Percentiles rank a stretch among this genome's conserved stretches.
Conservation (phyloP, 2,888 invertebrate species). For the Agrochola circellaris region DNA sequence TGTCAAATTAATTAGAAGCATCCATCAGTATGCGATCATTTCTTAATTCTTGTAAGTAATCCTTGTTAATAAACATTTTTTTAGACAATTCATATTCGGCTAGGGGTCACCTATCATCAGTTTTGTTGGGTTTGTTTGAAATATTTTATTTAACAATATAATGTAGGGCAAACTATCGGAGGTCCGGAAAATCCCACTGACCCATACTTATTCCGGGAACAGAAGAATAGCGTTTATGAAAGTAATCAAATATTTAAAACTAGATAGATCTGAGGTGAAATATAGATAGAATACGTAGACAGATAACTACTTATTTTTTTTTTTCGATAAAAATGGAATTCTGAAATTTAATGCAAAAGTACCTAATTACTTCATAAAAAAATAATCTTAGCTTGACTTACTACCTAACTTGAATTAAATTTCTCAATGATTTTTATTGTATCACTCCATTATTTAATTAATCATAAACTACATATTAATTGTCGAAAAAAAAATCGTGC, state of each 20-base stretch:
- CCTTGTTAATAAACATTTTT: not conserved
- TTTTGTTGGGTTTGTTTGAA: not conserved
- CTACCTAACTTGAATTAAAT: not conserved
- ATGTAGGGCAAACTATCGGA: not conserved
- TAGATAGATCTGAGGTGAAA: not conserved
- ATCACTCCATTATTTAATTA: not conserved
- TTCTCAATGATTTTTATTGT: not conserved
- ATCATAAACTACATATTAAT: not conserved
- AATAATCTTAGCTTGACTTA: not conserved
- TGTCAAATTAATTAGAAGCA: not conserved
- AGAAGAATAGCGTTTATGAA: not conserved
- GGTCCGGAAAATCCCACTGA: not conserved
- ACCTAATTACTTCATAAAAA: not conserved
- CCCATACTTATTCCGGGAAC: not conserved
- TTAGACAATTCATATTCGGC: not conserved
- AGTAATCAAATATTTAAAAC: too few relatives aligned
- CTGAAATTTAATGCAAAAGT: not conserved
- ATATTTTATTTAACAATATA: not conserved
- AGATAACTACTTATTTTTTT: not conserved
- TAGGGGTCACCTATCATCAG: not conserved
- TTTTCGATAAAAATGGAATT: not conserved
- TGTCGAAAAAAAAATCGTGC: slow-evolving; percentile 22
- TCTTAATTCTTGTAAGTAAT: not conserved
- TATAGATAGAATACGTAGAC: not conserved
- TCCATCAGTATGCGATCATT: not conserved